A percentile compares a stretch with the other conserved stretches of the same genome.
phyloP scores from a whole-genome alignment of 2,888 invertebrate genomes.

The Oegoconia quadripuncta region DNA sequence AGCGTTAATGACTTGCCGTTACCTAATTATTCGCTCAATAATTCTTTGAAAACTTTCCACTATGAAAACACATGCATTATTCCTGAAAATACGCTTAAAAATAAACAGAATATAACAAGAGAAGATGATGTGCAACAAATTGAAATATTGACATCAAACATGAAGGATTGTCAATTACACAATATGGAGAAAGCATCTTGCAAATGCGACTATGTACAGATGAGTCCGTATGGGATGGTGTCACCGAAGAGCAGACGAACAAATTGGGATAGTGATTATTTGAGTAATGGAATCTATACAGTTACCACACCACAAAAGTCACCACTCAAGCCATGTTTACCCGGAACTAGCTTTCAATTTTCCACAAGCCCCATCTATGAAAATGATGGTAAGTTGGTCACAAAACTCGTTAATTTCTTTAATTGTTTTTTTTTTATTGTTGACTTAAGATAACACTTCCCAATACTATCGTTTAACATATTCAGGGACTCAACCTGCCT shows the following conservation, averaged over 20 bases:
- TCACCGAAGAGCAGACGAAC: conserved; percentile 59
- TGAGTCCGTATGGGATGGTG: conserved; percentile 67
- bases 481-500: too few species aligned
- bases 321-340: conserved; percentile 55
- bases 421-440: neutral
- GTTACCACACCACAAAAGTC: conserved; percentile 69
- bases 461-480: too few species aligned
- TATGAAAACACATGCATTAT: conserved; percentile 71
- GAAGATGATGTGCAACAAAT: conserved; percentile 71
- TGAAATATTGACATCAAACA: conserved; percentile 64
- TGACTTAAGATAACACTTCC: too few species aligned
- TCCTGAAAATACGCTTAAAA: conserved; percentile 67
- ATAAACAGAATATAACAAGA: conserved; percentile 64
- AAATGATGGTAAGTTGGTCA: conserved; percentile 55
- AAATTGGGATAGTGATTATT: conserved; percentile 65
- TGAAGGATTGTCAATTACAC: conserved; percentile 70
- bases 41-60: conserved; percentile 74
- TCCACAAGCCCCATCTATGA: conserved; percentile 68
- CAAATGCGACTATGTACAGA: conserved; percentile 70
- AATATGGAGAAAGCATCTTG: conserved; percentile 64
- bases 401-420: neutral
- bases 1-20: conserved; percentile 72
- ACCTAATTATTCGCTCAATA: conserved; percentile 80
- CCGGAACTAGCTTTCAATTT: conserved; percentile 71
- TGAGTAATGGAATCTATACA: conserved; percentile 68